Evolutionary conservation across 2,797 vertebrate species (phyloP).

Genomic region (Lagocephalus sceleratus): DNA sequence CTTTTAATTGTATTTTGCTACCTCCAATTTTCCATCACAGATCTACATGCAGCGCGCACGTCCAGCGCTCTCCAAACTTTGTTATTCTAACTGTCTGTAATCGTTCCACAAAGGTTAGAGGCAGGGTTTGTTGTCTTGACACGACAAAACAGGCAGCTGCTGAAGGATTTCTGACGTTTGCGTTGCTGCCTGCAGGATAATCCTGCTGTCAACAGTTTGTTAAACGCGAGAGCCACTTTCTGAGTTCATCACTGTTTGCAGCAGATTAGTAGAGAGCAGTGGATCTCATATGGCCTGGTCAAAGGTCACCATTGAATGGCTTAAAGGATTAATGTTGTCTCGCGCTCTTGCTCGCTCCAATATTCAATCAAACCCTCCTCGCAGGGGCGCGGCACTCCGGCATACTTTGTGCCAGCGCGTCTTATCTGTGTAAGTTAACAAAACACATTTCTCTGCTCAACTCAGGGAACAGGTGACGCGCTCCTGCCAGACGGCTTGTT

Average conservation of each 20-base stretch:
- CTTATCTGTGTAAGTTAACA: constrained; percentile 44
- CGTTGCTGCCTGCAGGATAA: constrained; percentile 68
- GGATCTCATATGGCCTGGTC: constrained; percentile 81
- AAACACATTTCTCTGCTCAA: constrained; percentile 44
- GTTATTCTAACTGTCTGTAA: constrained; percentile 17
- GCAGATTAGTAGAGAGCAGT: constrained; percentile 78
- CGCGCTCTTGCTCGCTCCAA: constrained; percentile 57
- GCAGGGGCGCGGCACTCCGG: constrained; percentile 31
- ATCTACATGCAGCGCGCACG: no score
- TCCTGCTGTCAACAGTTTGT: constrained; percentile 78
- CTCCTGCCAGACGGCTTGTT: constrained; percentile 53
- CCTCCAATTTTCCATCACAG: no score
- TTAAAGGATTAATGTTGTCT: constrained; percentile 81
- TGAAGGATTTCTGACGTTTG: constrained; percentile 62
- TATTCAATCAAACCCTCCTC: constrained; percentile 69
- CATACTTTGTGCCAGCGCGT: constrained; percentile 49
- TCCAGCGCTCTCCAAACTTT: neutral
- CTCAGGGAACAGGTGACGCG: constrained; percentile 30
- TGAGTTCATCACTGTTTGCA: constrained; percentile 77
- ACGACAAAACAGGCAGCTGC: constrained; percentile 46
- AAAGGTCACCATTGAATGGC: constrained; percentile 79
- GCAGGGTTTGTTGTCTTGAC: constrained; percentile 30
- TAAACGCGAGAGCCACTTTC: constrained; percentile 78
- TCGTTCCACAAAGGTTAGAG: constrained; percentile 28
- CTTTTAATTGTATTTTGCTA: no score